Conservation (phyloP, 1,140 invertebrate genomes). For the Heterodera schachtii region DNA sequence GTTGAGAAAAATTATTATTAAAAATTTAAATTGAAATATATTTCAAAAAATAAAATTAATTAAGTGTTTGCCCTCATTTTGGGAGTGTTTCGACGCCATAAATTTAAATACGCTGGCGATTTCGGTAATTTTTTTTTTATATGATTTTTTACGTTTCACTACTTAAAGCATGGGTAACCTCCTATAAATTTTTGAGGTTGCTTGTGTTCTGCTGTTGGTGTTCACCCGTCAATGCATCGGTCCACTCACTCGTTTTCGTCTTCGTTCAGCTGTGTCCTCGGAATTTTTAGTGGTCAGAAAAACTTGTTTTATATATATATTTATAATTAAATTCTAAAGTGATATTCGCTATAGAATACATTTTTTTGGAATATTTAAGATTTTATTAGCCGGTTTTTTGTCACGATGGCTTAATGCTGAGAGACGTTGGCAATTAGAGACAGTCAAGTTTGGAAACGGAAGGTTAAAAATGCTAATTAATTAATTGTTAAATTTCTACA, state of each 20-base stretch:
- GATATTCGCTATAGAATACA: background rate
- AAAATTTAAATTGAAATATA: background rate
- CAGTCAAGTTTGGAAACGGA: slow-evolving; percentile 27
- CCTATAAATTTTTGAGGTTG: background rate
- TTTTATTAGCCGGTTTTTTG: slow-evolving; percentile 43
- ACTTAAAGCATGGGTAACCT: background rate
- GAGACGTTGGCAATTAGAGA: slow-evolving; percentile 39
- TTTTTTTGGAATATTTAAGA: slow-evolving; percentile 28
- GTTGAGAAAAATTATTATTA: background rate
- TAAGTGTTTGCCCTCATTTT: slow-evolving; percentile 50
- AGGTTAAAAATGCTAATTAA: slow-evolving; percentile 22
- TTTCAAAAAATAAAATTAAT: slow-evolving; percentile 7
- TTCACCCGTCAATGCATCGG: slow-evolving; percentile 50
- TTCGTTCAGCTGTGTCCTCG: slow-evolving; percentile 44
- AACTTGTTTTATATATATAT: background rate
- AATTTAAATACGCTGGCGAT: slow-evolving; percentile 49
- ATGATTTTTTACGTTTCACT: background rate
- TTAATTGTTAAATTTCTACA: background rate
- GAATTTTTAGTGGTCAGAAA: slow-evolving; percentile 48
- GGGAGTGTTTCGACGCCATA: slow-evolving; percentile 49
- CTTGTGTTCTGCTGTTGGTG: slow-evolving; percentile 44
- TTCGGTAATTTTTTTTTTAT: slow-evolving; percentile 10
- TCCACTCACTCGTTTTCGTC: slow-evolving; percentile 41
- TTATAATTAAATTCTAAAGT: background rate
- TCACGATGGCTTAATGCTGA: slow-evolving; percentile 40